Evolutionary conservation across 2,888 invertebrate genomes (phyloP).

Genomic region (Globia sparganii): DNA sequence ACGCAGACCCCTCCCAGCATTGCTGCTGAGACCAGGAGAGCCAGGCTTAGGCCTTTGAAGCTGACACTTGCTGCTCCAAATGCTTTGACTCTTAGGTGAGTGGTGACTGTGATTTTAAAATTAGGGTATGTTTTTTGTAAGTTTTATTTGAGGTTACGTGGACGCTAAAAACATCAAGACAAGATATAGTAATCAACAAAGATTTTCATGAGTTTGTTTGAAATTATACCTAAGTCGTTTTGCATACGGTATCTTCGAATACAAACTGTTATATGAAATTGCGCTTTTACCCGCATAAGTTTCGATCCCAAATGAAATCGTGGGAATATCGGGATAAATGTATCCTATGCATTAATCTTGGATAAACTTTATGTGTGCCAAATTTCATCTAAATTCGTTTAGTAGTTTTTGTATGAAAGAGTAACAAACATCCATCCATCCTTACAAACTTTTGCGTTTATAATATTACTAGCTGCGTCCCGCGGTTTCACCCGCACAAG

Average conservation of each 20-base stretch:
- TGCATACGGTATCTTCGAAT: neutral
- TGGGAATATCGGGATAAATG: no score
- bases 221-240: neutral
- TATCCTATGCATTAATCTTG: no score
- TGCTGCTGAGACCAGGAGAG: slow-evolving; percentile 91
- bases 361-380: no score
- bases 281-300: no score
- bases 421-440: no score
- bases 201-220: neutral
- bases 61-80: slow-evolving; percentile 82
- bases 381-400: no score
- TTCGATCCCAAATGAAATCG: no score
- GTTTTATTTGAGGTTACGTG: neutral
- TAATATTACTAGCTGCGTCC: no score
- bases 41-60: slow-evolving; percentile 81
- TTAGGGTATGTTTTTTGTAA: neutral
- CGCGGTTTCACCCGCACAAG: no score
- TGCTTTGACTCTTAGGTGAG: slow-evolving; percentile 84
- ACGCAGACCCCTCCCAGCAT: slow-evolving; percentile 94
- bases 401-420: no score
- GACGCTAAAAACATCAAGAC: neutral
- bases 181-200: neutral
- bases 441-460: no score
- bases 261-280: neutral
- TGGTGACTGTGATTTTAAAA: neutral